Base-by-base conservation (phyloP, 2,113 vertebrate species). In the Sporophila hypoxantha region DNA sequence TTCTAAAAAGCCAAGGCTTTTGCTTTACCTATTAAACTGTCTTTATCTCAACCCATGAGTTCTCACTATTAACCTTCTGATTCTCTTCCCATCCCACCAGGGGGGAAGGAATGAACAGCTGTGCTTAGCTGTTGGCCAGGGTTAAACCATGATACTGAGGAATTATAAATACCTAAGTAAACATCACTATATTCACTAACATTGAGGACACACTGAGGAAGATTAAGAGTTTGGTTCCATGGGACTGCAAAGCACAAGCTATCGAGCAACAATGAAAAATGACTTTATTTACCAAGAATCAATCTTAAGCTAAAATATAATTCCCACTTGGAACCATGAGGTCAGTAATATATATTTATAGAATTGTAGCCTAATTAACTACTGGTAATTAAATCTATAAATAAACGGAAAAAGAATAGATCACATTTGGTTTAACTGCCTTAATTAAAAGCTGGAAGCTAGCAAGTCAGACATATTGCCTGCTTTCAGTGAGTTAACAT, bases 321-420 rank as follows among this genome's bases (percentile, higher is more conserved):
- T 55, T 93, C 47, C n/a, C 42, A 34, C 21, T 73, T 76, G 55
- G 39, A 92, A 86, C 21, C 61, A 85, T 2, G 17, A 69, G 59
- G 75, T 44, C 46, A 84, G 36, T 62, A 62, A 59, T 44, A 74
- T 26, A 17, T 73, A 69, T 86, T 92, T 92, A 70, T 74, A 44
- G 39, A 91, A 82, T 17, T 41, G 25, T 34, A 66, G 17, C 47
- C 39, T 83, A 93, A 90, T 82, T 82, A 78, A 69, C 39, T 84
- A 66, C 21, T 36, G 34, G 15, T 42, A 88, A 90, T 91, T 88
- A 78, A 84, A 82, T 64, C 77, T 79, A 90, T 82, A 91, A 91
- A 88, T 90, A 90, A 87, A 56, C 20, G 8, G 41, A 6, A 71
- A 65, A 83, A 86, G 1, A 78, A 78, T 27, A 82, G 59, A 84